A percentile compares a stretch with the other conserved stretches of the same genome.
Conservation (phyloP, 2,113 vertebrate species). For the Motacilla tschutschensis region DNA sequence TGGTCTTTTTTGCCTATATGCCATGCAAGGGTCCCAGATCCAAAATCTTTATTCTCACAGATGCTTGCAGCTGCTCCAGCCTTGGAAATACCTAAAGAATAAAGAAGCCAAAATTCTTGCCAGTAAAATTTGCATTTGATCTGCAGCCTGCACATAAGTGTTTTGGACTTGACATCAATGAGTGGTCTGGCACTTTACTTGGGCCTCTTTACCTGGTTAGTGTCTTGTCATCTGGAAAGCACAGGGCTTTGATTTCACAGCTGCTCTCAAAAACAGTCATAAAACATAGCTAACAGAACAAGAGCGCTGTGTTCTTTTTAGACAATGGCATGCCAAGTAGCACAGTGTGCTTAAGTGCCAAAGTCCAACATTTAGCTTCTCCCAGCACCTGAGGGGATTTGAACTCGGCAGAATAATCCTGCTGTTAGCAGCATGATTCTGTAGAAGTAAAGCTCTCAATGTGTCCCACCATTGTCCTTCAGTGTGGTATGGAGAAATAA, state of each 20-base stretch:
- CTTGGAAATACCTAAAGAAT: not conserved
- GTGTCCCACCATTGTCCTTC: not conserved
- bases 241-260: not conserved
- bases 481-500: accelerated
- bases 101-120: not conserved
- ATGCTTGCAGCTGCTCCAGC: not conserved
- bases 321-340: not conserved
- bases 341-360: not conserved
- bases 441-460: not conserved
- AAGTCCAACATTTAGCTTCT: not conserved
- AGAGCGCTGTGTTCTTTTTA: not conserved
- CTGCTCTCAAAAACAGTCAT: not conserved
- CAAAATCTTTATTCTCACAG: not conserved
- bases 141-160: not conserved
- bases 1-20: not conserved
- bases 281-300: not conserved
- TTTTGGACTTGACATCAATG: not conserved
- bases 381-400: not conserved
- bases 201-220: not conserved
- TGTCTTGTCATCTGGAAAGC: not conserved
- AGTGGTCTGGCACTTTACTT: not conserved
- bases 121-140: not conserved
- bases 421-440: not conserved
- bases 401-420: not conserved
- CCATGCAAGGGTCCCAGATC: not conserved